Percentiles rank a stretch among this genome's conserved stretches.
phyloP scores from a whole-genome alignment of 2,113 vertebrate species.

The Amblyopsis rosae region DNA sequence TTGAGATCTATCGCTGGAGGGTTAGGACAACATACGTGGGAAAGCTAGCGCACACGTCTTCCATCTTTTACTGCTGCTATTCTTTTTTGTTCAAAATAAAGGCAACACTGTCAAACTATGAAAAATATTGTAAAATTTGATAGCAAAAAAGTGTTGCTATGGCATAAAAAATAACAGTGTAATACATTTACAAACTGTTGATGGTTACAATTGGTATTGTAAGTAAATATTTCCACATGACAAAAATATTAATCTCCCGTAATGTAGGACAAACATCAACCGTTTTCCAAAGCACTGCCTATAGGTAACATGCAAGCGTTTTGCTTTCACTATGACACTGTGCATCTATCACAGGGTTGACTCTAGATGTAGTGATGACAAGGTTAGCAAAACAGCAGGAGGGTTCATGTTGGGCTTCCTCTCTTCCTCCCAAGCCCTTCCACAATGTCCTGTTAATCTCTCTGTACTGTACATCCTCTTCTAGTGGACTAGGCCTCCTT shows the following conservation, averaged over 20 bases:
- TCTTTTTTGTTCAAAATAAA: background rate
- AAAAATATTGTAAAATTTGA: no score
- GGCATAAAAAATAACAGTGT: no score
- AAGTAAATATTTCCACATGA: no score
- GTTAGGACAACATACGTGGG: conserved; percentile 26
- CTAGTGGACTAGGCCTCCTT: conserved; percentile 7
- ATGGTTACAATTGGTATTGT: no score
- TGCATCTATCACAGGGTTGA: background rate
- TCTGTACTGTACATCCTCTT: conserved; percentile 40
- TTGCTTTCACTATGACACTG: no score
- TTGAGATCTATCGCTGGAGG: background rate
- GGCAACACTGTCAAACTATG: no score
- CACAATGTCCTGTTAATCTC: conserved; percentile 34
- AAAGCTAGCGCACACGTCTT: background rate
- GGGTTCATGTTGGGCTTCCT: conserved; percentile 37
- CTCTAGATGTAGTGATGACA: conserved; percentile 48
- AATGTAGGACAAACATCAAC: no score
- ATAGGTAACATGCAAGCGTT: background rate
- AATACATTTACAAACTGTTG: no score
- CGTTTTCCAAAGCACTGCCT: no score
- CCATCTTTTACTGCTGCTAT: background rate
- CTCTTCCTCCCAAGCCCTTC: conserved; percentile 32
- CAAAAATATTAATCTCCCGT: no score
- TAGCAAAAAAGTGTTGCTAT: no score
- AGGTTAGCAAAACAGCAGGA: conserved; percentile 41